Percentiles rank a stretch among this genome's conserved stretches.
These are phyloP conservation scores for Pluvialis apricaria DNA, from an alignment of 2,113 vertebrate genomes.

Conservation along the genomic window DNA sequence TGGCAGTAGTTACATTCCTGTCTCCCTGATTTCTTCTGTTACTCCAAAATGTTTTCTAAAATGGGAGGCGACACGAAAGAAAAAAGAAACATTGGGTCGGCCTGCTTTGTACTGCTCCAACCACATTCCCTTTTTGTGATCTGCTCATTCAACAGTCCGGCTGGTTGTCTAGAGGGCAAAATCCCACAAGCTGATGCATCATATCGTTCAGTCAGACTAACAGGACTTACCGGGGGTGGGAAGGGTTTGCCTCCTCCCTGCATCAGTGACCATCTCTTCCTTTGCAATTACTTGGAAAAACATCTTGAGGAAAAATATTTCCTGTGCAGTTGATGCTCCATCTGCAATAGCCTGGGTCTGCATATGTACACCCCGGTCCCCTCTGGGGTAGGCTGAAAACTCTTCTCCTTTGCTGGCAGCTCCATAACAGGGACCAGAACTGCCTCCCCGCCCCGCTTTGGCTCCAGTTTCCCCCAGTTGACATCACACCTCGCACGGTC, in stretches of 20 bases:
- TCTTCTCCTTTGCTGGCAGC: background rate
- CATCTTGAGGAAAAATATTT: background rate
- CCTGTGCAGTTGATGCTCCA: background rate
- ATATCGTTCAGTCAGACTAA: background rate
- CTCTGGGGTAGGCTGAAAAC: background rate
- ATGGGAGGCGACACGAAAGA: background rate
- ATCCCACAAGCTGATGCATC: background rate
- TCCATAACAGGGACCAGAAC: background rate
- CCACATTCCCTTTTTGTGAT: background rate
- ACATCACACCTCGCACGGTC: background rate
- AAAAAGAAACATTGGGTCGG: background rate
- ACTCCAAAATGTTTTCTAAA: background rate
- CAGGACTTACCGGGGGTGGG: accelerated
- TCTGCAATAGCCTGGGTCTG: background rate
- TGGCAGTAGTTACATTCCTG: background rate
- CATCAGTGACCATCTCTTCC: background rate
- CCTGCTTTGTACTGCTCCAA: background rate
- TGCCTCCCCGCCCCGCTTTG: background rate
- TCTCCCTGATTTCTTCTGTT: background rate
- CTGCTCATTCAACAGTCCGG: background rate
- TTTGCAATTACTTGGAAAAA: background rate
- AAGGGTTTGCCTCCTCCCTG: background rate
- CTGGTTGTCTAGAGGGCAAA: background rate
- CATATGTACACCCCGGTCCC: no score
- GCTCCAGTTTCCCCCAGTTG: background rate